Conservation (phyloP, 2,113 vertebrate genomes). For the Butorides virescens region DNA sequence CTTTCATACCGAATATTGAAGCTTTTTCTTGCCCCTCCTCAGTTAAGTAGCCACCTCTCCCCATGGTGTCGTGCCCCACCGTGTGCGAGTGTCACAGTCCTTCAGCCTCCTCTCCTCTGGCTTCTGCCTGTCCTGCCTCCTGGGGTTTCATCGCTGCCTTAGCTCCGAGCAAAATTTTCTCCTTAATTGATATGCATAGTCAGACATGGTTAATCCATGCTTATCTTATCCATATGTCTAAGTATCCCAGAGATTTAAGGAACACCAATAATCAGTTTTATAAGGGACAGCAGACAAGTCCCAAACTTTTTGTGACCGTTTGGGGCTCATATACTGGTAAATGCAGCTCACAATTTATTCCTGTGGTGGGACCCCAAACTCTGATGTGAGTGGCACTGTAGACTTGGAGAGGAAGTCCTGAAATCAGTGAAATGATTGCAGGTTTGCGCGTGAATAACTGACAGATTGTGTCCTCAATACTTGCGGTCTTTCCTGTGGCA, state of each 20-base stretch:
- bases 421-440: not conserved
- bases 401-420: not conserved
- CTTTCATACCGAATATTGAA: not conserved
- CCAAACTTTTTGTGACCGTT: not conserved
- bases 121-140: not conserved
- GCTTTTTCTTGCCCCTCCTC: not conserved
- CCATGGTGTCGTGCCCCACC: not conserved
- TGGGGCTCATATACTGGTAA: not conserved
- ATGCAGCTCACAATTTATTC: not conserved
- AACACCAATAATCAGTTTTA: slow-evolving; percentile 23
- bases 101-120: not conserved
- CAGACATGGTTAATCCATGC: slow-evolving; percentile 64
- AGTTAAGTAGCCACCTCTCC: not conserved
- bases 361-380: not conserved
- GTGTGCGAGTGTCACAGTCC: not conserved
- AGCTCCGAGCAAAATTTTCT: slow-evolving; percentile 32
- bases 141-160: slow-evolving; percentile 26
- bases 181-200: slow-evolving; percentile 64
- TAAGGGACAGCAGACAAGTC: not conserved
- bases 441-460: not conserved
- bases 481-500: not conserved
- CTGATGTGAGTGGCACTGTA: not conserved
- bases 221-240: slow-evolving; percentile 57
- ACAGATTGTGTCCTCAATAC: not conserved
- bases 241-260: slow-evolving; percentile 46